Percentiles rank a stretch among this genome's conserved stretches.
These are phyloP conservation scores for Papilio dardanus DNA, from an alignment of 1,140 invertebrate genomes.

Conservation along the genomic window DNA sequence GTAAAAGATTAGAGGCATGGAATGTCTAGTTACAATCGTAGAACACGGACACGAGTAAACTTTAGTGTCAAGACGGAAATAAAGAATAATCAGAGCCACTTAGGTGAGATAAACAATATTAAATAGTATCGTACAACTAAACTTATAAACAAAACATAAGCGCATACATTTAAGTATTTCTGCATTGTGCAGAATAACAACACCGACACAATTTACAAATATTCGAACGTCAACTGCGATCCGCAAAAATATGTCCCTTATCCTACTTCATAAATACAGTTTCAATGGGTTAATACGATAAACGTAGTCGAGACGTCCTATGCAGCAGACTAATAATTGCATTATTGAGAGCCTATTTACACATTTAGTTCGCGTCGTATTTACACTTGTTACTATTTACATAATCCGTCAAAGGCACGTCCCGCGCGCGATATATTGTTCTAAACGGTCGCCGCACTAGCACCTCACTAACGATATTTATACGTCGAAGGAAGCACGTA, in stretches of 20 bases:
- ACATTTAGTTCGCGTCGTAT: constrained; percentile 42
- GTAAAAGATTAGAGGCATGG: constrained; percentile 66
- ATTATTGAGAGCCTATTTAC: constrained; percentile 56
- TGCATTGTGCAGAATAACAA: constrained; percentile 83
- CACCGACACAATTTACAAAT: constrained; percentile 82
- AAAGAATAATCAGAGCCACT: constrained; percentile 59
- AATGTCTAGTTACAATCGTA: constrained; percentile 71
- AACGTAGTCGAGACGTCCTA: constrained; percentile 49
- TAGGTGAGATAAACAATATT: constrained; percentile 57
- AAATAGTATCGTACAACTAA: constrained; percentile 63
- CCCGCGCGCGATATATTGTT: constrained; percentile 61
- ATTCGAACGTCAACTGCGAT: constrained; percentile 61
- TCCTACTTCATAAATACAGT: constrained; percentile 78
- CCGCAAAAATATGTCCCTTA: constrained; percentile 62
- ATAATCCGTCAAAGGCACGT: constrained; percentile 61
- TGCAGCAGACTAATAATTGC: constrained; percentile 47
- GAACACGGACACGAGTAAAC: constrained; percentile 49
- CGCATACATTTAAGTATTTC: constrained; percentile 82
- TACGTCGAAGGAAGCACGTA: constrained; percentile 86
- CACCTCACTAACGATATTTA: constrained; percentile 66
- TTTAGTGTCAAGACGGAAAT: constrained; percentile 53
- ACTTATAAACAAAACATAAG: constrained; percentile 75
- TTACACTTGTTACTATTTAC: constrained; percentile 52
- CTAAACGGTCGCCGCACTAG: constrained; percentile 35
- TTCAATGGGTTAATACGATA: constrained; percentile 50